A percentile compares a stretch with the other conserved stretches of the same genome.
phyloP scores from a whole-genome alignment of 2,113 vertebrate genomes.

The Propithecus coquereli region DNA sequence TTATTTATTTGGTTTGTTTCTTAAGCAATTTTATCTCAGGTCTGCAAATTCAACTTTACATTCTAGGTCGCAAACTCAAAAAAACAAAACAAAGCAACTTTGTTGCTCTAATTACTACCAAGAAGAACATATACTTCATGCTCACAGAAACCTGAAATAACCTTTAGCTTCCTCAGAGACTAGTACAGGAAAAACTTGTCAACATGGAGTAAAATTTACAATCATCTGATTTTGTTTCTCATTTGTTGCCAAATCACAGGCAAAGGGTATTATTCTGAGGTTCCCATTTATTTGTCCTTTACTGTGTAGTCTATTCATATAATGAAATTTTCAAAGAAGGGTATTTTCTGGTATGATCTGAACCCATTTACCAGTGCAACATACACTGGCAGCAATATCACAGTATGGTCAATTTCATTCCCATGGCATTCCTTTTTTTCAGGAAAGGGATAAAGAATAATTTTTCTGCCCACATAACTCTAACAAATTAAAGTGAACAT shows the following conservation, averaged over 20 bases:
- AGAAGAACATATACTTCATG: neutral
- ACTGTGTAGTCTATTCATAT: neutral
- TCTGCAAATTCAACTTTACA: neutral
- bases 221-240: conserved; percentile 27
- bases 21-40: neutral
- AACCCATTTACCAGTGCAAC: neutral
- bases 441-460: neutral
- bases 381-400: neutral
- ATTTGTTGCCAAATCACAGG: neutral
- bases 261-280: neutral
- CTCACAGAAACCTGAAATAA: conserved; percentile 36
- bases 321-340: neutral
- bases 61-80: neutral
- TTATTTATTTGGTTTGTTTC: conserved; percentile 30
- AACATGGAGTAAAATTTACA: neutral
- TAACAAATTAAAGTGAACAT: neutral
- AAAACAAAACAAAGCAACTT: neutral
- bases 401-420: neutral
- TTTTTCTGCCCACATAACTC: neutral
- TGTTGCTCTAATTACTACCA: neutral
- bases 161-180: conserved; percentile 5
- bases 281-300: neutral
- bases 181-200: conserved; percentile 43
- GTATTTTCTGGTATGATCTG: neutral
- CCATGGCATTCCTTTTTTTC: neutral